A percentile compares a stretch with the other conserved stretches of the same genome.
phyloP scores from a whole-genome alignment of 2,113 vertebrate genomes.

The Pelmatolapia mariae region DNA sequence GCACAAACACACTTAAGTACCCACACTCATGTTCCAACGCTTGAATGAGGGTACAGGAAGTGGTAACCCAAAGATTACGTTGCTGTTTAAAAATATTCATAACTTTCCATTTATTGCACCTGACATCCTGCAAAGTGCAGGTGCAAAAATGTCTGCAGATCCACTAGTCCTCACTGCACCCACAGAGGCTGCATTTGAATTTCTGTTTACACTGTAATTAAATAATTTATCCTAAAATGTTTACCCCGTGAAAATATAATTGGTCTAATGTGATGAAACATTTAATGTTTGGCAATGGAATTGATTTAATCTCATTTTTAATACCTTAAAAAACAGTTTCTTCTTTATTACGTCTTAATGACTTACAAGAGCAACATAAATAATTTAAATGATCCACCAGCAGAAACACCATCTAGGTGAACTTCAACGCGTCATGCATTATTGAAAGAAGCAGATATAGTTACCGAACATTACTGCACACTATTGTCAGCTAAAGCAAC shows the following conservation, averaged over 20 bases:
- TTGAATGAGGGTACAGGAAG: constrained; percentile 40
- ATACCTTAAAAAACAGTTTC: neutral
- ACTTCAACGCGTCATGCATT: constrained; percentile 44
- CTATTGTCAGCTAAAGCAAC: constrained; percentile 14
- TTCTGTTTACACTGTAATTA: neutral
- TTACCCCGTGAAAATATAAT: neutral
- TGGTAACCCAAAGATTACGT: constrained; percentile 19
- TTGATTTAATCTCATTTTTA: neutral
- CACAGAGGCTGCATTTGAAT: constrained; percentile 17
- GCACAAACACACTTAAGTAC: neutral
- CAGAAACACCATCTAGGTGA: constrained; percentile 19
- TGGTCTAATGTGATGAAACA: neutral
- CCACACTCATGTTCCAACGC: neutral
- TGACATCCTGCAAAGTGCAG: constrained; percentile 21
- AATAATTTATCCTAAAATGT: neutral
- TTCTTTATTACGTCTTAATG: neutral
- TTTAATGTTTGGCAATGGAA: neutral
- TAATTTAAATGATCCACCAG: constrained; percentile 19
- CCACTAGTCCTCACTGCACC: neutral
- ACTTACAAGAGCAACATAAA: constrained; percentile 7
- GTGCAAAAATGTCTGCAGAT: neutral
- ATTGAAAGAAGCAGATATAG: constrained; percentile 44
- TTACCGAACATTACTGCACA: constrained; percentile 38
- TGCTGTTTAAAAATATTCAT: neutral
- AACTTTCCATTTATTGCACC: constrained; percentile 41